Conservation (phyloP, 2,888 invertebrate species). For the Prionchulus punctatus region DNA sequence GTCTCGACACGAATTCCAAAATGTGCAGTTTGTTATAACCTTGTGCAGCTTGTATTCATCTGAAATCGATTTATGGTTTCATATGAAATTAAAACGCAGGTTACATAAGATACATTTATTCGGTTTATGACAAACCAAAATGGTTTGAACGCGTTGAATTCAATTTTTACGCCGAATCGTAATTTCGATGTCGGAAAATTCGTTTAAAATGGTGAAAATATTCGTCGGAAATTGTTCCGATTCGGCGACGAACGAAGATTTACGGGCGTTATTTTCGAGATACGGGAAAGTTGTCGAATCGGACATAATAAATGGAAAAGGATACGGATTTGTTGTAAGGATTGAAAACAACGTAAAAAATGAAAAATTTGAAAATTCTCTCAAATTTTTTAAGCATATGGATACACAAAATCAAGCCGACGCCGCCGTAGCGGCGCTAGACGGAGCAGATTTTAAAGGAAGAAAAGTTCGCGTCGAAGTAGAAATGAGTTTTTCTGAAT, state of each 20-base stretch:
- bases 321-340: conserved; percentile 70
- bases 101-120: too few species aligned
- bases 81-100: too few species aligned
- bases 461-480: conserved; percentile 2
- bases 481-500: too few species aligned
- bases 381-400: background rate
- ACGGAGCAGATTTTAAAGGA: conserved; percentile 2
- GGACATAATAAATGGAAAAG: conserved; percentile 66
- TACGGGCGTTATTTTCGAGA: conserved; percentile 78
- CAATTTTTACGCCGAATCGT: too few species aligned
- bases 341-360: background rate
- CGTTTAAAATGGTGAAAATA: conserved; percentile 46
- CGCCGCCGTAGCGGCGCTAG: background rate
- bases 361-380: background rate
- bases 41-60: too few species aligned
- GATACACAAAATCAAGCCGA: conserved; percentile 2
- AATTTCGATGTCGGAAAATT: too few species aligned
- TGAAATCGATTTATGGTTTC: too few species aligned
- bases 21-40: too few species aligned
- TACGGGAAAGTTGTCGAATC: conserved; percentile 85
- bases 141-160: too few species aligned
- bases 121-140: too few species aligned
- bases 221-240: conserved; percentile 87
- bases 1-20: too few species aligned
- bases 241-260: conserved; percentile 62